Percentiles rank a stretch among this genome's conserved stretches.
Conservation (phyloP, 2,888 invertebrate species). For the Ectobius pallidus region DNA sequence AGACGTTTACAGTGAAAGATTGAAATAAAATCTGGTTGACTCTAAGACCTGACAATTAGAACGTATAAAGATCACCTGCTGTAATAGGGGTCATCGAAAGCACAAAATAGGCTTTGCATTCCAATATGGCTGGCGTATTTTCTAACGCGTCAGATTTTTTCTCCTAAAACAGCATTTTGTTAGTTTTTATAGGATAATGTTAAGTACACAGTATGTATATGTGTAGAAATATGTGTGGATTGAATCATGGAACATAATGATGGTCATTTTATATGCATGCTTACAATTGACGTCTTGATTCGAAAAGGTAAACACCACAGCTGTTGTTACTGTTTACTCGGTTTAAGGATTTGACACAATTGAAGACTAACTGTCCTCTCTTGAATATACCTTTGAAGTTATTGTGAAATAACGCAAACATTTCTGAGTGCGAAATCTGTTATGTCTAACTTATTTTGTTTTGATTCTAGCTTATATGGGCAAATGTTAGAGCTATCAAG, state of each 20-base stretch:
- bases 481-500: slow-evolving; percentile 4
- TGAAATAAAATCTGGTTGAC: neutral
- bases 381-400: too few species aligned
- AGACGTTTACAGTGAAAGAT: neutral
- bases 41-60: slow-evolving; percentile 4
- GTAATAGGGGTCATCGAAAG: slow-evolving; percentile 24
- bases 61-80: neutral
- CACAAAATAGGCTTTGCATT: slow-evolving; percentile 26
- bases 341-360: too few species aligned
- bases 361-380: too few species aligned
- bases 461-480: slow-evolving; percentile 19
- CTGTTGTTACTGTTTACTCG: slow-evolving; percentile 26
- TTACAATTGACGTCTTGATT: slow-evolving; percentile 1
- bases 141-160: slow-evolving; percentile 14
- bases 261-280: neutral
- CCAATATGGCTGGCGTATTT: slow-evolving; percentile 24
- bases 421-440: too few species aligned
- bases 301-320: slow-evolving; percentile 28
- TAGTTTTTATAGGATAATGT: neutral
- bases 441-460: neutral
- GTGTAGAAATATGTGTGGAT: neutral
- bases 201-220: neutral
- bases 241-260: neutral
- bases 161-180: neutral
- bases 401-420: neutral